These are phyloP conservation scores for Heliornis fulica DNA, from an alignment of 2,113 vertebrate species.

Conservation along the genomic window DNA sequence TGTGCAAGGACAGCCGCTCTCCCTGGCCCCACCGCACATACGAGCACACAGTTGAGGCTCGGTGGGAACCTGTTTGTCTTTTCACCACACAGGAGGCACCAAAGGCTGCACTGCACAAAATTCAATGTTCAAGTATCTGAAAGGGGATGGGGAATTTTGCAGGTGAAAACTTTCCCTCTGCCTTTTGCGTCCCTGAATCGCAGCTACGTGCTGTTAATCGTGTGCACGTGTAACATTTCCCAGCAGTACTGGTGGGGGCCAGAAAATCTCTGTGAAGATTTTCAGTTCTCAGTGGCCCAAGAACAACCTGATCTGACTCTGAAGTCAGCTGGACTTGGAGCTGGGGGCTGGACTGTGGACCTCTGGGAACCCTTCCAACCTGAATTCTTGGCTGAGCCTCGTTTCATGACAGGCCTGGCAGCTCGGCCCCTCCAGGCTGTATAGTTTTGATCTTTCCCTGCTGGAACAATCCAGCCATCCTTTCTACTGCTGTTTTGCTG, in stretches of 20 bases:
- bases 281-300: background rate
- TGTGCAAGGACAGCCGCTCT: background rate
- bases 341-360: background rate
- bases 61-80: background rate
- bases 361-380: background rate
- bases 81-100: background rate
- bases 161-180: background rate
- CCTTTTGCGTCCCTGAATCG: background rate
- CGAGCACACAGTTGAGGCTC: fast-evolving
- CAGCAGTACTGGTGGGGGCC: too few species aligned
- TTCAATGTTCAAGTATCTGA: background rate
- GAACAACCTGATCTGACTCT: background rate
- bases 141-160: background rate
- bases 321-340: background rate
- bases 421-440: fast-evolving
- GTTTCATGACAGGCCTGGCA: background rate
- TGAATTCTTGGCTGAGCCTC: background rate
- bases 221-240: background rate
- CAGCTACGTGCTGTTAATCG: background rate
- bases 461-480: background rate
- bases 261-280: background rate
- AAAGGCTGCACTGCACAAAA: background rate
- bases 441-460: background rate
- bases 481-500: background rate
- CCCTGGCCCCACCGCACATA: background rate